A percentile compares a stretch with the other conserved stretches of the same genome.
Conservation (phyloP, 2,113 vertebrate species). For the Podocnemis expansa region DNA sequence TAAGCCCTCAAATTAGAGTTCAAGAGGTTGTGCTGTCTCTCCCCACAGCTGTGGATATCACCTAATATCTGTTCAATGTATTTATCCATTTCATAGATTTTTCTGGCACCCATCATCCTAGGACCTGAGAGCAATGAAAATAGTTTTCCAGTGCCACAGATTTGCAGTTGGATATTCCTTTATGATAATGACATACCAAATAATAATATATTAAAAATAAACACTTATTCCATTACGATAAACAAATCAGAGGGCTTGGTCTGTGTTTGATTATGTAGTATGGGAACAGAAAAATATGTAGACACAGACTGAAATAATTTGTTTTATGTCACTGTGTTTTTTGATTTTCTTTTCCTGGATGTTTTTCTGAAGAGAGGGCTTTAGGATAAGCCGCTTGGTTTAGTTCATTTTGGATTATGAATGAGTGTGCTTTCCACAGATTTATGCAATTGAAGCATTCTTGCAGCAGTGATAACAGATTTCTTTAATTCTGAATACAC, state of each 20-base stretch:
- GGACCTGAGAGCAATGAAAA: not conserved
- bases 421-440: not conserved
- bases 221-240: not conserved
- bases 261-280: not conserved
- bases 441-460: not conserved
- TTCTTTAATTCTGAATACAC: not conserved
- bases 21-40: conserved; percentile 20
- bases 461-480: not conserved
- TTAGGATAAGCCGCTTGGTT: not conserved
- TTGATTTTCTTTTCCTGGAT: not conserved
- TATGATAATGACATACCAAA: not conserved
- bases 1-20: conserved; percentile 47
- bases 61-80: not conserved
- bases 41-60: not conserved
- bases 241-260: not conserved
- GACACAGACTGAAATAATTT: not conserved
- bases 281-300: not conserved
- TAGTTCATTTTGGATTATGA: not conserved
- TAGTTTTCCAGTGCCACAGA: not conserved
- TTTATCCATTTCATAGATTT: not conserved
- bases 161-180: not conserved
- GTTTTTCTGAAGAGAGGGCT: not conserved
- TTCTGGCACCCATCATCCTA: conserved; percentile 26
- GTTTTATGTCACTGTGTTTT: not conserved
- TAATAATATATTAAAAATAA: not conserved